Conservation (phyloP, 1,140 invertebrate species). For the Aphelinus certus region DNA sequence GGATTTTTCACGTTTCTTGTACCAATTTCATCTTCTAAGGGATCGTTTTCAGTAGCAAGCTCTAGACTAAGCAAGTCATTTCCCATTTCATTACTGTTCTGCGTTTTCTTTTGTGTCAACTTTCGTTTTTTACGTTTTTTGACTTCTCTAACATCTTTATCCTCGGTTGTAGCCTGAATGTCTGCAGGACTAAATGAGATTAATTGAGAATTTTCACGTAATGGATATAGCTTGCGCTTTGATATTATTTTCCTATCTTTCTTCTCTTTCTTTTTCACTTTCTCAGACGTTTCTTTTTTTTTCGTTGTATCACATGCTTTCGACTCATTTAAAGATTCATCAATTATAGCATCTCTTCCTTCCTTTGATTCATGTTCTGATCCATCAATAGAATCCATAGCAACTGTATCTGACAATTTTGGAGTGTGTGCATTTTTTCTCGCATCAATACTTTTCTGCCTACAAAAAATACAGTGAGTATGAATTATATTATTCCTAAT, state of each 20-base stretch:
- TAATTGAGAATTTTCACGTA: slow-evolving; percentile 48
- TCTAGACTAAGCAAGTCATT: not conserved
- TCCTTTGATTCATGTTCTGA: slow-evolving; percentile 23
- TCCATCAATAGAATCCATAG: slow-evolving; percentile 45
- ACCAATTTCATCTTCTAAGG: slow-evolving; percentile 1
- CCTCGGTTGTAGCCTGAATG: not conserved
- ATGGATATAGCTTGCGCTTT: slow-evolving; percentile 50
- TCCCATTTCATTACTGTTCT: slow-evolving; percentile 2
- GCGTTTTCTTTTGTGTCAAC: not conserved
- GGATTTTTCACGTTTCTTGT: slow-evolving; percentile 20
- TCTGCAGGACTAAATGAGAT: slow-evolving; percentile 48
- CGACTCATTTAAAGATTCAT: slow-evolving; percentile 41
- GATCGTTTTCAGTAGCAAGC: not conserved
- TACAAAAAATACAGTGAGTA: slow-evolving; percentile 26
- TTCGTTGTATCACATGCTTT: not conserved
- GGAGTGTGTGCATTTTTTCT: slow-evolving; percentile 36
- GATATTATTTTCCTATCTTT: slow-evolving; percentile 6
- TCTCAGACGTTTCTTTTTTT: slow-evolving; percentile 9
- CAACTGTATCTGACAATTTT: slow-evolving; percentile 36
- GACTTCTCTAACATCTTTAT: not conserved
- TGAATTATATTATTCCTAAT: not conserved
- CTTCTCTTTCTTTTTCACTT: slow-evolving; percentile 28
- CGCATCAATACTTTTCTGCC: slow-evolving; percentile 41
- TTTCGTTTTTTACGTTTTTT: slow-evolving; percentile 22
- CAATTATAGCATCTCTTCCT: slow-evolving; percentile 35